Conservation (phyloP, 1,140 invertebrate species). For the Chionoecetes opilio region DNA sequence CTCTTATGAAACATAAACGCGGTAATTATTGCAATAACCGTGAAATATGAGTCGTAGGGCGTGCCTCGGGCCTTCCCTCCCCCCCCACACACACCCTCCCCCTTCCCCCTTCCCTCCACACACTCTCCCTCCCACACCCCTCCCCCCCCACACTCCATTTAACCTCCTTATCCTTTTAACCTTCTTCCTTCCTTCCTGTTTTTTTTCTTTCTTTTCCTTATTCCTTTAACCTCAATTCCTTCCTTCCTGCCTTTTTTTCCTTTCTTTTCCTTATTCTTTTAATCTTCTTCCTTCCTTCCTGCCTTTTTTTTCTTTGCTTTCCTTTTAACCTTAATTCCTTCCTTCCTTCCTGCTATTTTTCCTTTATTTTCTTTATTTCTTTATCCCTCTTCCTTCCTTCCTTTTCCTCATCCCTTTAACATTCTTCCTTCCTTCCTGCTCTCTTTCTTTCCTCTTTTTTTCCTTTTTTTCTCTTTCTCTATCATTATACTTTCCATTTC, state of each 20-base stretch:
- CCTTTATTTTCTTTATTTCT: too few species aligned
- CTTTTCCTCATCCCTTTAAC: too few species aligned
- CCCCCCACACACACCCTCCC: neutral
- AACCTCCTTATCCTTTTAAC: neutral
- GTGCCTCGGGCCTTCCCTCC: neutral
- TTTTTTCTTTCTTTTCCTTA: neutral
- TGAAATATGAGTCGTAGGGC: neutral
- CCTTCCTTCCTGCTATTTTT: too few species aligned
- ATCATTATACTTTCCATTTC: too few species aligned
- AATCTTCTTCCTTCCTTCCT: neutral
- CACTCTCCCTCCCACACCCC: neutral
- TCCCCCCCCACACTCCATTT: neutral
- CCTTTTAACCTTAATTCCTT: too few species aligned
- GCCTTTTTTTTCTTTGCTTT: neutral
- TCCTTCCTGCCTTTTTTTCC: neutral
- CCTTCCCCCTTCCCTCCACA: neutral
- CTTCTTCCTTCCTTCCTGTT: neutral
- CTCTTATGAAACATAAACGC: conserved; percentile 20
- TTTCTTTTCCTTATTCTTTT: neutral
- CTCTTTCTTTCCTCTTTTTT: too few species aligned
- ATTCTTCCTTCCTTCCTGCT: too few species aligned
- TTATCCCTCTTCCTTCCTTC: too few species aligned
- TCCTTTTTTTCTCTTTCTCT: too few species aligned
- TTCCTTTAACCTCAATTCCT: neutral
- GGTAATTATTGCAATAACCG: conserved; percentile 6